Evolutionary conservation across 1,140 invertebrate species (phyloP).

Genomic region (Drosophila simulans): DNA sequence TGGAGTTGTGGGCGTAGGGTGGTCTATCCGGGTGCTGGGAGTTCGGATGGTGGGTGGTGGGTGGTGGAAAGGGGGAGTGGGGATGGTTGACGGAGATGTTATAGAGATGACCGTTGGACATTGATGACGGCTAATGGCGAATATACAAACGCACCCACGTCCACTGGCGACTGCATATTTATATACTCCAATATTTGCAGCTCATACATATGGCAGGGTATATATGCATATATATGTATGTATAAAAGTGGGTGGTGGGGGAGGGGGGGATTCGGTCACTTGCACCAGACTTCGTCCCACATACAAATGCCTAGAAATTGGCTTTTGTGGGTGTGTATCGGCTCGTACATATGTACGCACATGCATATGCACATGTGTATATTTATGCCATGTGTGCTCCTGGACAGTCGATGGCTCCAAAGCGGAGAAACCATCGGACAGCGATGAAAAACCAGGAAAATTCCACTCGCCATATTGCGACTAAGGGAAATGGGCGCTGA

Average conservation of each 20-base stretch:
- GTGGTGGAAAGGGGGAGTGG: neutral
- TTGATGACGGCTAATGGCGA: conserved; percentile 37
- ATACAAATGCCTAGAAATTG: conserved; percentile 43
- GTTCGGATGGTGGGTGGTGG: neutral
- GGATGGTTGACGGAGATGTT: conserved; percentile 6
- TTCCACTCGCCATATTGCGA: conserved; percentile 51
- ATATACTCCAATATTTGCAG: conserved; percentile 42
- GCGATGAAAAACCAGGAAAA: conserved; percentile 59
- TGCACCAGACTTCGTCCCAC: conserved; percentile 2
- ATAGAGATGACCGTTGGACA: conserved; percentile 21
- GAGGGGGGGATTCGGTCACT: neutral
- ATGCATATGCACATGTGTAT: too few relatives aligned
- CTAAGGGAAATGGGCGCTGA: neutral
- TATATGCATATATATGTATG: conserved; percentile 18
- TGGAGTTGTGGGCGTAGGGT: conserved; percentile 13
- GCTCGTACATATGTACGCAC: conserved; percentile 1
- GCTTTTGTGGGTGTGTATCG: conserved; percentile 51
- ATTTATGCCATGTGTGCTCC: neutral
- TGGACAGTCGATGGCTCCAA: conserved; percentile 10
- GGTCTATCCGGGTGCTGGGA: neutral
- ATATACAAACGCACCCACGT: conserved; percentile 25
- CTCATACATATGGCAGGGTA: conserved; percentile 15
- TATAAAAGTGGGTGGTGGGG: neutral
- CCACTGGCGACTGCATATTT: conserved; percentile 27
- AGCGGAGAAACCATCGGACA: conserved; percentile 20